Base-by-base conservation (phyloP, 2,797 vertebrate genomes). In the Gila robusta region DNA sequence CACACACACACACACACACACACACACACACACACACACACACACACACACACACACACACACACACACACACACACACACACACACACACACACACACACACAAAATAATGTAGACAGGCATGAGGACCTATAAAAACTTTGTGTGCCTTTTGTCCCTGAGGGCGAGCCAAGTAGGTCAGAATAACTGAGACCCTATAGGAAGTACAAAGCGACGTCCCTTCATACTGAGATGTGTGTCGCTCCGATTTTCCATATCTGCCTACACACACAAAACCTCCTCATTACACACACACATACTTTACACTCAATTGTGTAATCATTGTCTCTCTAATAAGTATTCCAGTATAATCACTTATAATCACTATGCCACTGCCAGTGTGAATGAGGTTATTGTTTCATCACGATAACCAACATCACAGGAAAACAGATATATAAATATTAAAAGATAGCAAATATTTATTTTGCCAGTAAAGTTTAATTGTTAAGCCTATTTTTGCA, bases 101-200 rank as follows among this genome's bases (percentile, higher is more conserved):
- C 79, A 77, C 69, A 84, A 41, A 89, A 83, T 2, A 66, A 89
- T 84, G 88, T 83, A 70, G 69, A 85, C 82, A 86, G 62, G 87
- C 74, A 88, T 66, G 77, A 85, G 84, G 81, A 86, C 72, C 52
- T 87, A 83, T 70, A 80, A 82, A 85, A 88, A 87, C 47, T 85
- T 87, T 66, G 77, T 82, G 69, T 73, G 83, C 62, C 67, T 82
- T 88, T 59, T 81, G 47, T 73, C 82, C 77, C 76, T 70, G 82
- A 81, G 87, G 82, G 86, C 72, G 79, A 83, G 88, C 90, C 89
- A 94, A 90, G 78, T 94, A 93, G 93, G 91, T 94, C 93, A 93
- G 84, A 83, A 86, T 81, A 44, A 87, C 84, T 47, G 79, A 89
- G 88, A 41, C 71, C 49, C 79, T 56, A 62, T 85, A 82, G 52